These are phyloP conservation scores for Philotrypesis tridentata DNA, from an alignment of 1,140 invertebrate genomes.

Conservation along the genomic window DNA sequence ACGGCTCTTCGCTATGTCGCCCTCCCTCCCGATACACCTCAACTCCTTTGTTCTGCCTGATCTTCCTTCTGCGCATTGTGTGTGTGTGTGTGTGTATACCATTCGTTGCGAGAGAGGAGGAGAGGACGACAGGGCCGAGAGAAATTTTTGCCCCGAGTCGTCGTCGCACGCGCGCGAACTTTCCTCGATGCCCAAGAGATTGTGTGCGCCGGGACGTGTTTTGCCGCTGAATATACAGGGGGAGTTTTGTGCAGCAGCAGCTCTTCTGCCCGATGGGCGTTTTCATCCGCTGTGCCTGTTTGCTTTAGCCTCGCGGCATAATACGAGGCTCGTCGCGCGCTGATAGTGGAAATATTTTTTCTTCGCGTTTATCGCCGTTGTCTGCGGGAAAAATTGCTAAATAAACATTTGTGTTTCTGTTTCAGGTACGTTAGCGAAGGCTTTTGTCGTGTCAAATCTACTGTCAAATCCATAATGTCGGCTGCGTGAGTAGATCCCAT, in stretches of 20 bases:
- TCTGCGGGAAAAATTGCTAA: neutral
- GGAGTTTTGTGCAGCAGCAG: neutral
- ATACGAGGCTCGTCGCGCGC: no score
- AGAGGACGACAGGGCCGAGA: neutral
- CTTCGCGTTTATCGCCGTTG: neutral
- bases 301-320: neutral
- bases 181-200: neutral
- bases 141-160: neutral
- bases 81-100: neutral
- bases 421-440: neutral
- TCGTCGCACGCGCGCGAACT: neutral
- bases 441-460: no score
- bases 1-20: neutral
- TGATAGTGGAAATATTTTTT: neutral
- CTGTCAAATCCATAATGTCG: no score
- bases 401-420: neutral
- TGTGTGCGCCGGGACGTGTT: no score
- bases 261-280: neutral
- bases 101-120: neutral
- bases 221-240: no score
- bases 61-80: neutral
- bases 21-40: neutral
- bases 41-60: constrained; percentile 7
- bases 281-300: neutral
- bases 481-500: no score